A percentile compares a stretch with the other conserved stretches of the same genome.
phyloP scores from a whole-genome alignment of 1,140 invertebrate species.

The Drosophila kikkawai region DNA sequence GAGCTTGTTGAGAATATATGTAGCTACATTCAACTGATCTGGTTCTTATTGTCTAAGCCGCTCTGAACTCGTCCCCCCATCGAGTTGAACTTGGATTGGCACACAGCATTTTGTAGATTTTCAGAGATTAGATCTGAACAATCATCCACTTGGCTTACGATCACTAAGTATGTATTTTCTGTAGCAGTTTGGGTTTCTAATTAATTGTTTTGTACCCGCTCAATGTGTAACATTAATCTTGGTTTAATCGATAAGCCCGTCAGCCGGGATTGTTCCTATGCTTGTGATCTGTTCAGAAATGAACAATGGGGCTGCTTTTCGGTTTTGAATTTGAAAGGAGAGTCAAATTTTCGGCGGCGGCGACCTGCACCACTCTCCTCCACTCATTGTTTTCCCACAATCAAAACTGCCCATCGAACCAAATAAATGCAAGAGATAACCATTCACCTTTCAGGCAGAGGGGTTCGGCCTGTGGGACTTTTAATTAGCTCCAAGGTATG shows the following conservation, averaged over 20 bases:
- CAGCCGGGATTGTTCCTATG: conserved; percentile 30
- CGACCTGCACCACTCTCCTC: conserved; percentile 11
- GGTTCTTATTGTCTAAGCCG: conserved; percentile 70
- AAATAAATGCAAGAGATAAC: conserved; percentile 28
- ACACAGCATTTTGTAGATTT: conserved; percentile 43
- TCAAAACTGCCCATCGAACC: conserved; percentile 30
- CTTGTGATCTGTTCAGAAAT: conserved; percentile 32
- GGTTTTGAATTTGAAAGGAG: conserved; percentile 36
- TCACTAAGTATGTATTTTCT: conserved; percentile 39
- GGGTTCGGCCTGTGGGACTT: conserved; percentile 27
- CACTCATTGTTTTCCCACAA: conserved; percentile 41
- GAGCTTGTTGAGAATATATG: conserved; percentile 68
- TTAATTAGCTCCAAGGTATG: conserved; percentile 40
- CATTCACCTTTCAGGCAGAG: conserved; percentile 23
- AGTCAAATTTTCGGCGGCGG: conserved; percentile 29
- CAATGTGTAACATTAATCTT: conserved; percentile 56
- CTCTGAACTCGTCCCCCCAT: conserved; percentile 29
- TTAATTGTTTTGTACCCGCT: conserved; percentile 45
- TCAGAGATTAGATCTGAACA: conserved; percentile 46
- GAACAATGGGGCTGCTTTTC: conserved; percentile 36
- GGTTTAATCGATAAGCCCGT: conserved; percentile 35
- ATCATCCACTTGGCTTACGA: conserved; percentile 51
- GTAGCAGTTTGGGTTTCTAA: conserved; percentile 42
- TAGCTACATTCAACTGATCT: conserved; percentile 58
- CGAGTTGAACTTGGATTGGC: conserved; percentile 19